These are phyloP conservation scores for Callosobruchus maculatus DNA, from an alignment of 2,888 invertebrate species.

Conservation along the genomic window DNA sequence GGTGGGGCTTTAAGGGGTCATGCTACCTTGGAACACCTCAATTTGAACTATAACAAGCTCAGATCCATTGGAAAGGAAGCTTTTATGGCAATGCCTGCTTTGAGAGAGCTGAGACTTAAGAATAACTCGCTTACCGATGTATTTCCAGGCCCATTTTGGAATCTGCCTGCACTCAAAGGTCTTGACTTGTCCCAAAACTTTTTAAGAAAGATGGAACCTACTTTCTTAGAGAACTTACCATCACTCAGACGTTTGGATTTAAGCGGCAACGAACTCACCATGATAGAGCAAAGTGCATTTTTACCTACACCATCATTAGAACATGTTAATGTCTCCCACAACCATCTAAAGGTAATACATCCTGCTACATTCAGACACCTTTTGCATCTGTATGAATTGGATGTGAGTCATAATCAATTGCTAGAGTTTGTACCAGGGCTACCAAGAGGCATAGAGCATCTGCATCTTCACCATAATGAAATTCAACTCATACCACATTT, in stretches of 20 bases:
- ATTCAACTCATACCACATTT: slow-evolving; percentile 63
- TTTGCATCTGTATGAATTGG: slow-evolving; percentile 72
- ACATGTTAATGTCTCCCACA: slow-evolving; percentile 75
- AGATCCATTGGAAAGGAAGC: slow-evolving; percentile 74
- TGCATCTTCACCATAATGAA: slow-evolving; percentile 68
- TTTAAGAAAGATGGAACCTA: slow-evolving; percentile 67
- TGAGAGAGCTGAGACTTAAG: slow-evolving; percentile 75
- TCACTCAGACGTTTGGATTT: slow-evolving; percentile 73
- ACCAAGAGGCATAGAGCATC: slow-evolving; percentile 72
- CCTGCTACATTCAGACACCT: slow-evolving; percentile 74
- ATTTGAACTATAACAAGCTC: slow-evolving; percentile 76
- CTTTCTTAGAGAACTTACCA: slow-evolving; percentile 70
- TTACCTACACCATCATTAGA: slow-evolving; percentile 69
- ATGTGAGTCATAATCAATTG: slow-evolving; percentile 69
- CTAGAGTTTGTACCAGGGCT: slow-evolving; percentile 74
- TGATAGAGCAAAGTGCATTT: slow-evolving; percentile 72
- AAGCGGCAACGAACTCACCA: slow-evolving; percentile 67
- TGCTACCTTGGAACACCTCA: slow-evolving; percentile 73
- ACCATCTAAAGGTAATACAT: slow-evolving; percentile 67
- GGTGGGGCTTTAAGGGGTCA: slow-evolving; percentile 77
- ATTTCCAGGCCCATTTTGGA: slow-evolving; percentile 76
- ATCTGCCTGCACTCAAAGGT: slow-evolving; percentile 79
- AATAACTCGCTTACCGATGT: slow-evolving; percentile 79
- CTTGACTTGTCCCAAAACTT: slow-evolving; percentile 76
- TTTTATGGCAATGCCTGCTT: slow-evolving; percentile 77